Evolutionary conservation across 1,140 invertebrate genomes (phyloP), one percentile per base, ranked within the genome.

Genomic region (Wiebesia pumilae): DNA sequence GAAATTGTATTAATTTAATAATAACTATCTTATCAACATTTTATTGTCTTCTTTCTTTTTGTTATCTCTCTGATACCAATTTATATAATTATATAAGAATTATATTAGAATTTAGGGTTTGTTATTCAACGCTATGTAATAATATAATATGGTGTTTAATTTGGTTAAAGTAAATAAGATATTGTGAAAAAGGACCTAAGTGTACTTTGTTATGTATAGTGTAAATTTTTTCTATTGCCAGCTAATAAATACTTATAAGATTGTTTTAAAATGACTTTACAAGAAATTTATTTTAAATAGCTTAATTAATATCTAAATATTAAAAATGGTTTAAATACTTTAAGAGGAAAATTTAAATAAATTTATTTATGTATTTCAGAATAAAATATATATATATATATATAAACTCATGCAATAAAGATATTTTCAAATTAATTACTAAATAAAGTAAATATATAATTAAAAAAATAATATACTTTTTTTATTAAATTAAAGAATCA

Each of bases 1-100:
- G 88, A 90, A 80, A 89, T 89, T 89, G 35, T 79, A 87, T 77
- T 88, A 67, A 88, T 89, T 88, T 86, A 84, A 81, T 84, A 87
- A 85, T 83, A 77, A 84, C 58, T 75, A 35, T 65, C 30, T 27
- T 3, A 54, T 65, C 14, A 75, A 79, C n/a, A 86, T n/a, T 40
- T 62, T 82, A 27, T 54, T 38, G 6, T 78, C 81, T 81, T 40
- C 73, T 14, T 81, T 75, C 47, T 27, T 71, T 58, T 69, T 71
- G 33, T 62, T 40, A 16, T 38, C 19, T 67, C 27, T 79, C 62
- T 47, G 69, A 51, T 83, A 51, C 69, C 51, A 77, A 27, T 54
- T 79, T 73, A 16, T 47, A 62, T 86, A 40, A 33, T 24, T 69
- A n/a, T 81, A 58, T 24, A 54, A 43, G 24, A 54, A 35, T 65